Conservation (phyloP, 1,140 invertebrate genomes). For the Ladona fulva region DNA sequence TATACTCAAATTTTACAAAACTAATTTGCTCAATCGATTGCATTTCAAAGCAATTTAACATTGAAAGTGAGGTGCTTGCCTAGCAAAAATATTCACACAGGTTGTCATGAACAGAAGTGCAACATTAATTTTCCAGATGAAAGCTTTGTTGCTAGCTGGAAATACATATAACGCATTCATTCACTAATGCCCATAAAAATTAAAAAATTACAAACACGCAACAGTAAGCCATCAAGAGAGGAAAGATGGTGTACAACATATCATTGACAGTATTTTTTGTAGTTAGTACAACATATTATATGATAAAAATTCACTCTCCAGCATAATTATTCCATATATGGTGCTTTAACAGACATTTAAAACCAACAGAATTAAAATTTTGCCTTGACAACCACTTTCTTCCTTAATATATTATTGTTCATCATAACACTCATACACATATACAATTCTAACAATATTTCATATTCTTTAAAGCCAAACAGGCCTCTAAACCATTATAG, state of each 20-base stretch:
- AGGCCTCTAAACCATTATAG: not conserved
- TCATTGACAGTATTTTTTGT: not conserved
- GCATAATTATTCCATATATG: not conserved
- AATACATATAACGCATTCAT: not conserved
- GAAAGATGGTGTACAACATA: not conserved
- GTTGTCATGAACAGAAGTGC: not conserved
- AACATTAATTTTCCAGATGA: not conserved
- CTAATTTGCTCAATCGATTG: not conserved
- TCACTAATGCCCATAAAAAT: conserved; percentile 1
- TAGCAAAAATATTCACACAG: not conserved
- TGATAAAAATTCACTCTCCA: not conserved
- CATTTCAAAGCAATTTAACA: not conserved
- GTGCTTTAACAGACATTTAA: not conserved
- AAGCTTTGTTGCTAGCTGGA: not conserved
- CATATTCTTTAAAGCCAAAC: not conserved
- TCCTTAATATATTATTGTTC: not conserved
- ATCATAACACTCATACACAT: not conserved
- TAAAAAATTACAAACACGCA: not conserved
- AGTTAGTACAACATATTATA: not conserved
- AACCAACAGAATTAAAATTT: not conserved
- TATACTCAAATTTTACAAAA: not conserved
- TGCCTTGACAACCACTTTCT: not conserved
- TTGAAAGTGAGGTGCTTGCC: not conserved
- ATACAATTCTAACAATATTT: not conserved
- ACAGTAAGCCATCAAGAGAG: not conserved